A percentile compares a stretch with the other conserved stretches of the same genome.
Evolutionary conservation across 2,113 vertebrate genomes (phyloP).

Genomic region (Eonycteris spelaea): DNA sequence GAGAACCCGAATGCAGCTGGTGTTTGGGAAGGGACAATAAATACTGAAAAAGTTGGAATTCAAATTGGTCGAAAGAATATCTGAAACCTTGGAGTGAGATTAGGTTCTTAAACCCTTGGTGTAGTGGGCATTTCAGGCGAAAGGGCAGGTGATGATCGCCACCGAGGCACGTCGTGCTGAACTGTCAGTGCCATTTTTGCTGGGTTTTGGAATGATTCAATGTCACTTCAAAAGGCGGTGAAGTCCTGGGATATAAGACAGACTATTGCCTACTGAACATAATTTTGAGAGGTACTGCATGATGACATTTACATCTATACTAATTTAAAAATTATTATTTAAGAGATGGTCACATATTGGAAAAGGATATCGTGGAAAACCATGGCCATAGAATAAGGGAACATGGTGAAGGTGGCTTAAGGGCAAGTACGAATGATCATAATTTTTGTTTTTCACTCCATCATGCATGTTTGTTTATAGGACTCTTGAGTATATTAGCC

Average conservation of each 20-base stretch:
- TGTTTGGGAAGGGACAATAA: neutral
- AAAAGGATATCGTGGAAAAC: neutral
- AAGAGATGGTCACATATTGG: neutral
- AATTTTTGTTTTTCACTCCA: neutral
- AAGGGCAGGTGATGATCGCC: neutral
- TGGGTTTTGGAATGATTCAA: neutral
- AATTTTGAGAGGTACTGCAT: neutral
- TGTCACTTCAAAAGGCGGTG: neutral
- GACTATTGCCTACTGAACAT: neutral
- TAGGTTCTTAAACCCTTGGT: neutral
- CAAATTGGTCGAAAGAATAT: neutral
- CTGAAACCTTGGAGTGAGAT: neutral
- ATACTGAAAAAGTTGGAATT: neutral
- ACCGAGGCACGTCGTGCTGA: too few species aligned
- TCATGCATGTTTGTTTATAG: neutral
- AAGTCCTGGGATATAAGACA: neutral
- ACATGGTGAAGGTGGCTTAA: neutral
- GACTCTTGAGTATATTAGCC: neutral
- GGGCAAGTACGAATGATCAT: neutral
- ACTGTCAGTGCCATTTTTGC: too few species aligned
- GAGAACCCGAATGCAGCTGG: neutral
- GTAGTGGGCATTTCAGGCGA: neutral
- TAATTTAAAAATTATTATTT: neutral
- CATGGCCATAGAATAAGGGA: neutral
- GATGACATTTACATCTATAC: neutral